phyloP scores from a whole-genome alignment of 2,113 vertebrate species.

The Andinoacara biseriatus region DNA sequence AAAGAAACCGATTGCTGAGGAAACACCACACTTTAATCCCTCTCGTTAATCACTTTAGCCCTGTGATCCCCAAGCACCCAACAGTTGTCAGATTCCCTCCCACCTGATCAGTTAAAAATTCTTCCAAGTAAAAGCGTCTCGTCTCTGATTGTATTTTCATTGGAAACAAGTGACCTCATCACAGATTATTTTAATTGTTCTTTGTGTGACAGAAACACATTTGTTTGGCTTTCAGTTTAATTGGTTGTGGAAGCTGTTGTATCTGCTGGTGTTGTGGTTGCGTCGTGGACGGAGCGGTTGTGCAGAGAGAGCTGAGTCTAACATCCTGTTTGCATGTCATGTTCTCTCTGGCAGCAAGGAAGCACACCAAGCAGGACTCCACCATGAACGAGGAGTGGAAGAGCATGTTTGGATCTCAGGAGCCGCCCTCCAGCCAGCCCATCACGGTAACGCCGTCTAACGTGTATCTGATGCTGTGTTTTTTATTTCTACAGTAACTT shows the following conservation, averaged over 20 bases:
- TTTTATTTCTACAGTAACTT: no score
- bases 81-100: not conserved
- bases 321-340: not conserved
- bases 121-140: not conserved
- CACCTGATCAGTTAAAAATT: not conserved
- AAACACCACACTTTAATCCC: not conserved
- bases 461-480: rapidly evolving
- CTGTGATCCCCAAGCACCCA: not conserved
- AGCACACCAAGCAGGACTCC: slow-evolving; percentile 94
- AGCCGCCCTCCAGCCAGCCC: slow-evolving; percentile 80
- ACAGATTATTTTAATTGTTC: not conserved
- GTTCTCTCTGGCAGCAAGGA: slow-evolving; percentile 82
- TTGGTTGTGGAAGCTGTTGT: not conserved
- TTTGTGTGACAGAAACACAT: not conserved
- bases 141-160: not conserved
- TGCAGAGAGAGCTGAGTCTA: not conserved
- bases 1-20: not conserved
- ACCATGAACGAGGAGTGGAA: slow-evolving; percentile 99
- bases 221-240: not conserved
- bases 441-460: slow-evolving; percentile 65
- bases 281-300: not conserved
- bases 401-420: slow-evolving; percentile 98
- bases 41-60: not conserved
- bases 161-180: not conserved
- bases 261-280: not conserved